Conservation (phyloP, 2,888 invertebrate species). For the Choreutis nemorana region DNA sequence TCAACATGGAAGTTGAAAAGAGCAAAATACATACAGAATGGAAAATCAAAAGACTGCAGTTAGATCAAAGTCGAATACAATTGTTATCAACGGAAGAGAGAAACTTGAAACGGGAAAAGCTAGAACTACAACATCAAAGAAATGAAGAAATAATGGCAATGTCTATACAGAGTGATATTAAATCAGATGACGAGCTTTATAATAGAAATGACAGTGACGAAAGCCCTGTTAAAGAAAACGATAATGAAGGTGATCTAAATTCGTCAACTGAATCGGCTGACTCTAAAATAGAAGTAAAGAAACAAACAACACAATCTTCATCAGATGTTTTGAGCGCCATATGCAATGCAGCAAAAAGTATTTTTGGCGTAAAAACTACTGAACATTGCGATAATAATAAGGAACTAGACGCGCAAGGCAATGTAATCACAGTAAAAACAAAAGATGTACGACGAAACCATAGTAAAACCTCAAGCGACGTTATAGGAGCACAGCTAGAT, state of each 20-base stretch:
- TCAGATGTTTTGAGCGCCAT: slow-evolving; percentile 36
- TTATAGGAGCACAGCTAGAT: slow-evolving; percentile 37
- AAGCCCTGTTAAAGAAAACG: slow-evolving; percentile 8
- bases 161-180: slow-evolving; percentile 35
- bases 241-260: slow-evolving; percentile 11
- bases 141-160: slow-evolving; percentile 40
- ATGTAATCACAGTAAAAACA: slow-evolving; percentile 25
- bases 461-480: slow-evolving; percentile 25
- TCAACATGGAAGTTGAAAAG: slow-evolving; percentile 67
- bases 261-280: slow-evolving; percentile 16
- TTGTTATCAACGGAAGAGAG: slow-evolving; percentile 57
- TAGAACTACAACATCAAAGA: slow-evolving; percentile 45
- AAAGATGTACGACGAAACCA: slow-evolving; percentile 18
- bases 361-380: slow-evolving; percentile 29
- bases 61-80: slow-evolving; percentile 51
- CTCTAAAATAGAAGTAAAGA: slow-evolving; percentile 4
- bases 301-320: slow-evolving; percentile 22
- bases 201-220: slow-evolving; percentile 10
- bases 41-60: slow-evolving; percentile 58
- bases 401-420: slow-evolving; percentile 42
- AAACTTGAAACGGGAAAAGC: slow-evolving; percentile 62
- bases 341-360: slow-evolving; percentile 41
- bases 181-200: slow-evolving; percentile 19
- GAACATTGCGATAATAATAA: slow-evolving; percentile 35
- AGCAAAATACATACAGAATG: slow-evolving; percentile 64